A percentile compares a stretch with the other conserved stretches of the same genome.
phyloP scores from a whole-genome alignment of 2,888 invertebrate species.

The Orgyia antiqua region DNA sequence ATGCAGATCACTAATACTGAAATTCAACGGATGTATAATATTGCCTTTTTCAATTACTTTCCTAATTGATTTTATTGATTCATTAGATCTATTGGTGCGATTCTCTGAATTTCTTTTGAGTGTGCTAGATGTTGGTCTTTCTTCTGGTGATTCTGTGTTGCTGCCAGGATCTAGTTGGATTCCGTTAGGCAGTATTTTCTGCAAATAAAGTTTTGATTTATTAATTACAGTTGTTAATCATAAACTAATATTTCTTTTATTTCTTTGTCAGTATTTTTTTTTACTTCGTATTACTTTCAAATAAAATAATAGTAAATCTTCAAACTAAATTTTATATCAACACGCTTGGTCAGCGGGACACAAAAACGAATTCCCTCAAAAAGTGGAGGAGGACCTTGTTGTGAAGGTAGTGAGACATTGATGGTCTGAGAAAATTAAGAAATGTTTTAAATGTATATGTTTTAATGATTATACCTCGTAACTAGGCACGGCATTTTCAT shows the following conservation, averaged over 20 bases:
- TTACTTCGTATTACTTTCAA: too few species aligned
- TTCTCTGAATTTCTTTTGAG: constrained; percentile 49
- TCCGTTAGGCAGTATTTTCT: constrained; percentile 74
- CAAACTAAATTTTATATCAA: too few species aligned
- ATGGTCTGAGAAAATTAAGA: too few species aligned
- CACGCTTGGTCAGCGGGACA: too few species aligned
- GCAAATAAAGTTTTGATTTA: constrained; percentile 10
- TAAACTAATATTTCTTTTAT: neutral
- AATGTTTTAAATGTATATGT: too few species aligned
- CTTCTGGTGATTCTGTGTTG: constrained; percentile 82
- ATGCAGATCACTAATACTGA: constrained; percentile 68
- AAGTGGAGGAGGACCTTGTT: too few species aligned
- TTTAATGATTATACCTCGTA: too few species aligned
- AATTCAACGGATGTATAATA: constrained; percentile 71
- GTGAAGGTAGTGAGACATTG: too few species aligned
- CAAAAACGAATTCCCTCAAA: too few species aligned
- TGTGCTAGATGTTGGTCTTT: constrained; percentile 66
- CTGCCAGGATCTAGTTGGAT: constrained; percentile 79
- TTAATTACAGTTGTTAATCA: neutral
- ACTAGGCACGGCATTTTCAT: constrained; percentile 65
- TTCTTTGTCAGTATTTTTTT: too few species aligned
- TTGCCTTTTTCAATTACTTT: constrained; percentile 58
- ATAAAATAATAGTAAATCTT: too few species aligned
- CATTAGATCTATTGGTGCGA: constrained; percentile 49
- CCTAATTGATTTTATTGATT: constrained; percentile 54